phyloP scores from a whole-genome alignment of 2,113 vertebrate genomes.

The Pituophis catenifer region DNA sequence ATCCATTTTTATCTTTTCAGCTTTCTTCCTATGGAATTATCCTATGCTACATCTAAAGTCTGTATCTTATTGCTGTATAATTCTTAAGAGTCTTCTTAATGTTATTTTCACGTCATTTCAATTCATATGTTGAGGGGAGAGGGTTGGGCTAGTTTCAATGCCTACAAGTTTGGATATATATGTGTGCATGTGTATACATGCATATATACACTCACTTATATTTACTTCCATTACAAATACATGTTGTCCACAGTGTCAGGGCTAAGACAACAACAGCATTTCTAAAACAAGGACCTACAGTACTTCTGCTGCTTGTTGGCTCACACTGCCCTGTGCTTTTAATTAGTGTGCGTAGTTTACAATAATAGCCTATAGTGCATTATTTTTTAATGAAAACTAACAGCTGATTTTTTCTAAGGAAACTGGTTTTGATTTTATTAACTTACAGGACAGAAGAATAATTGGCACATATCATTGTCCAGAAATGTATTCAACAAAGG shows the following conservation, averaged over 20 bases:
- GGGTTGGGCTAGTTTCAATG: not conserved
- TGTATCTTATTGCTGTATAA: slow-evolving; percentile 62
- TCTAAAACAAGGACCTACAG: slow-evolving; percentile 48
- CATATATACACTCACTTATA: not conserved
- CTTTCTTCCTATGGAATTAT: slow-evolving; percentile 45
- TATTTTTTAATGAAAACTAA: slow-evolving; percentile 68
- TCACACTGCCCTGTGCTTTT: slow-evolving; percentile 58
- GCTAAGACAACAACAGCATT: slow-evolving; percentile 62
- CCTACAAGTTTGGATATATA: slow-evolving; percentile 45
- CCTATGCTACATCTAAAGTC: slow-evolving; percentile 48
- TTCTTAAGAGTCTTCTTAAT: slow-evolving; percentile 51
- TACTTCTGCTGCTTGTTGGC: slow-evolving; percentile 49
- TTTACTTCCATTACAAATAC: slow-evolving; percentile 56
- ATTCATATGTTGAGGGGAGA: slow-evolving; percentile 43
- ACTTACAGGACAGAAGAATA: slow-evolving; percentile 75
- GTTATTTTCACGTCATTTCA: slow-evolving; percentile 54
- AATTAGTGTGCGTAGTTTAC: slow-evolving; percentile 51
- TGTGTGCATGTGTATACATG: not conserved
- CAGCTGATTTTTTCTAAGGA: slow-evolving; percentile 71
- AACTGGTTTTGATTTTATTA: slow-evolving; percentile 74
- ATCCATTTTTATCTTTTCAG: slow-evolving; percentile 28
- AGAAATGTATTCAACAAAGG: slow-evolving; percentile 75
- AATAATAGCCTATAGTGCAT: slow-evolving; percentile 59
- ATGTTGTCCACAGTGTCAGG: slow-evolving; percentile 59
- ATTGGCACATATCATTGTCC: slow-evolving; percentile 75